phyloP scores from a whole-genome alignment of 64 coral and sea anemone genomes.

The Acropora yongei region DNA sequence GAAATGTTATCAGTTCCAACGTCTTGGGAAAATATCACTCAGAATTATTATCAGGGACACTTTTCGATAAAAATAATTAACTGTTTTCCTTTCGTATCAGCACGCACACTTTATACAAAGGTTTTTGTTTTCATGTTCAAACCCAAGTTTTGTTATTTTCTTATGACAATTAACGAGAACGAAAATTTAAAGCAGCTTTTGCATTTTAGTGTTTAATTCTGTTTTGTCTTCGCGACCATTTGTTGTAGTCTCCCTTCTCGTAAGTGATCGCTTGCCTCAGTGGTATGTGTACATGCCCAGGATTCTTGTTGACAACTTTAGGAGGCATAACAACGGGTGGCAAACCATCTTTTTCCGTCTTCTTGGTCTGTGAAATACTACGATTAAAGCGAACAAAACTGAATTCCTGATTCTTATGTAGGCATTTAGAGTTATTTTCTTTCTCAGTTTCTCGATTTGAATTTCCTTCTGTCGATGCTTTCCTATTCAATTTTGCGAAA shows the following conservation, averaged over 20 bases:
- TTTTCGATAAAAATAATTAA: too few relatives aligned
- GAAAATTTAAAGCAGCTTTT: not conserved
- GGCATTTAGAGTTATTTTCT: not conserved
- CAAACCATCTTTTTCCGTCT: constrained; percentile 11
- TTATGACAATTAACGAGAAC: not conserved
- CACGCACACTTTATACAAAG: too few relatives aligned
- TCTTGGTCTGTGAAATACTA: not conserved
- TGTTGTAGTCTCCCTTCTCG: constrained; percentile 35
- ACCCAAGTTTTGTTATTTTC: too few relatives aligned
- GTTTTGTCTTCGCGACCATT: constrained; percentile 29
- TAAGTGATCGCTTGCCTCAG: not conserved
- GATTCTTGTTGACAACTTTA: constrained; percentile 6
- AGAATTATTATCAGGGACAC: too few relatives aligned
- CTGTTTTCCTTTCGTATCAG: too few relatives aligned
- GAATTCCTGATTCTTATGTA: not conserved
- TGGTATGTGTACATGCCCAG: constrained; percentile 12
- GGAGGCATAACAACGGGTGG: constrained; percentile 21
- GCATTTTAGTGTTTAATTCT: not conserved
- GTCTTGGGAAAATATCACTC: too few relatives aligned
- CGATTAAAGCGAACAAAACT: constrained; percentile 8
- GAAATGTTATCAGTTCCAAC: too few relatives aligned
- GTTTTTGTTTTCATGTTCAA: too few relatives aligned
- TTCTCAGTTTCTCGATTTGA: not conserved
- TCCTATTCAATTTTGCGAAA: not conserved
- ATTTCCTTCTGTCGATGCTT: not conserved